Evolutionary conservation across 1,140 invertebrate genomes (phyloP).

Genomic region (Psix sp.): DNA sequence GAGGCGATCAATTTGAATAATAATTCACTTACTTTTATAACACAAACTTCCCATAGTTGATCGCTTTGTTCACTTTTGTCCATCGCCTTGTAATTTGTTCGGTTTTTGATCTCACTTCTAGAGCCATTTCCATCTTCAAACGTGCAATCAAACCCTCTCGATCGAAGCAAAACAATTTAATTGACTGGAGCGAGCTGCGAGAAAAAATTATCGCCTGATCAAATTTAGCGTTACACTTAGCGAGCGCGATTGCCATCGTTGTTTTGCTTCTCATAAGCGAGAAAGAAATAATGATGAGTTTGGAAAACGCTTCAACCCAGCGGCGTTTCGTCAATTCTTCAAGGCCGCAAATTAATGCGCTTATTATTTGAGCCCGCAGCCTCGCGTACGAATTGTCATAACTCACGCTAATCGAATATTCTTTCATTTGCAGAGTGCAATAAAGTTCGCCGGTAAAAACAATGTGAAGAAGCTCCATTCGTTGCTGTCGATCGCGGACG

Average conservation of each 20-base stretch:
- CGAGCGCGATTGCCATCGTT: constrained; percentile 5
- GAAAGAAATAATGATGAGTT: neutral
- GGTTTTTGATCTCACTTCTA: too few species aligned
- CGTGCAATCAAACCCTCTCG: too few species aligned
- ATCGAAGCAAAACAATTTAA: too few species aligned
- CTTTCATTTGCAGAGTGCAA: constrained; percentile 78
- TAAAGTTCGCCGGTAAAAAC: constrained; percentile 79
- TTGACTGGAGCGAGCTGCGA: too few species aligned
- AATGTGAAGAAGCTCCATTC: constrained; percentile 78
- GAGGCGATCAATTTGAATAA: too few species aligned
- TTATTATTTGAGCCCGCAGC: constrained; percentile 35
- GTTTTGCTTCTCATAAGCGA: constrained; percentile 3
- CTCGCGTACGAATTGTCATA: constrained; percentile 23
- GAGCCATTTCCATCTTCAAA: too few species aligned
- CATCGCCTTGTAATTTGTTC: too few species aligned
- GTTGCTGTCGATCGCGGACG: constrained; percentile 77
- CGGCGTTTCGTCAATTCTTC: constrained; percentile 34
- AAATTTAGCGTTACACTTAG: constrained; percentile 6
- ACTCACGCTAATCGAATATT: constrained; percentile 44
- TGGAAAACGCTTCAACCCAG: constrained; percentile 20
- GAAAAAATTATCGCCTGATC: too few species aligned
- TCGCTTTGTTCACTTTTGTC: too few species aligned
- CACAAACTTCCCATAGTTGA: too few species aligned
- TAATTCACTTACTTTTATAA: too few species aligned
- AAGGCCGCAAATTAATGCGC: constrained; percentile 40